These are phyloP conservation scores for Flabesymbios commensalis DNA, from an alignment of 2,888 invertebrate genomes.

Conservation along the genomic window DNA sequence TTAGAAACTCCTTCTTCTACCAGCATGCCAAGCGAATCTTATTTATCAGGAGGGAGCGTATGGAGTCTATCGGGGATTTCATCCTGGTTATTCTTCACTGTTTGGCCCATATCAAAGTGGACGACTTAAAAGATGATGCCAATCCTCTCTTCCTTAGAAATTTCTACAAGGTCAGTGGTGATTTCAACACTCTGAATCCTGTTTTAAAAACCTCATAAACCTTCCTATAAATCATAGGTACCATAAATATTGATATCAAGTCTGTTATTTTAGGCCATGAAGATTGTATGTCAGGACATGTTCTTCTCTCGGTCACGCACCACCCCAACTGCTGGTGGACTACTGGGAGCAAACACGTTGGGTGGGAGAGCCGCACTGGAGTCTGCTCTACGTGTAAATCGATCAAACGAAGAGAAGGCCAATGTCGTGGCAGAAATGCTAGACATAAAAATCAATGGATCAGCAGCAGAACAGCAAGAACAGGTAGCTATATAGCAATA, in stretches of 20 bases:
- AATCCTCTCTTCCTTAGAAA: conserved; percentile 51
- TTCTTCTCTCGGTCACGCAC: conserved; percentile 56
- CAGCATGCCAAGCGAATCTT: conserved; percentile 50
- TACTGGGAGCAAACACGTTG: conserved; percentile 31
- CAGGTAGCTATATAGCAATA: too few species aligned
- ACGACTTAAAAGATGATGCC: conserved; percentile 51
- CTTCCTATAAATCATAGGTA: too few species aligned
- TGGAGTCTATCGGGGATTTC: conserved; percentile 59
- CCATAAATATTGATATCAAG: too few species aligned
- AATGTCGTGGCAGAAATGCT: too few species aligned
- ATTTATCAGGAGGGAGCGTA: conserved; percentile 52
- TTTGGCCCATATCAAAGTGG: conserved; percentile 55
- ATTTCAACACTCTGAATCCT: too few species aligned
- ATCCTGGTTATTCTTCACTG: conserved; percentile 55
- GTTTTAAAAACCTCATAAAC: too few species aligned
- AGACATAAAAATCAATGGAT: too few species aligned
- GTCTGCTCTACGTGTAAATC: conserved; percentile 44
- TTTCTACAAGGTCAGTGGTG: conserved; percentile 56
- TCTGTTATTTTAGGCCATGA: conserved; percentile 43
- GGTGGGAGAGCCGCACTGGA: conserved; percentile 45
- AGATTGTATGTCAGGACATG: conserved; percentile 58
- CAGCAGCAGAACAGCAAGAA: too few species aligned
- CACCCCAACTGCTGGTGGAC: conserved; percentile 38
- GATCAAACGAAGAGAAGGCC: too few species aligned
- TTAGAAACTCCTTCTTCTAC: conserved; percentile 52